Percentiles rank a stretch among this genome's conserved stretches.
Conservation (phyloP, 2,113 vertebrate species). For the Accipiter cooperii region DNA sequence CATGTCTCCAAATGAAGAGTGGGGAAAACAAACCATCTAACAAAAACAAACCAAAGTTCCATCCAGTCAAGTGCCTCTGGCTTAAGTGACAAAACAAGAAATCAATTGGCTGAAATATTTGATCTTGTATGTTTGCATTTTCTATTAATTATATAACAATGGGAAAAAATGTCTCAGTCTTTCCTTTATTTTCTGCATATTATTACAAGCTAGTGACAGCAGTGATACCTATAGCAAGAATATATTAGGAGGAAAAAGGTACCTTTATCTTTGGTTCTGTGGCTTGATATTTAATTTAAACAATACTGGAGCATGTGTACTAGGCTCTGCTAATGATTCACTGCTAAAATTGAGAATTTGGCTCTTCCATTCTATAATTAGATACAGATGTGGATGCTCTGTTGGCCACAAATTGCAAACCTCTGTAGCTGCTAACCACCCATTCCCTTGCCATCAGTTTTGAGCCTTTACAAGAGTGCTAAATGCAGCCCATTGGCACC, state of each 20-base stretch:
- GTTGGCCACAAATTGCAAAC: not conserved
- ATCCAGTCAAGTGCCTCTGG: not conserved
- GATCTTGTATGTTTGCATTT: not conserved
- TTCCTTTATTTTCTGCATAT: not conserved
- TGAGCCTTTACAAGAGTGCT: not conserved
- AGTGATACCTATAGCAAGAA: not conserved
- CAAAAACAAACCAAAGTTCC: not conserved
- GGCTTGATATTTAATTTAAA: not conserved
- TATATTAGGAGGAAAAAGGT: not conserved
- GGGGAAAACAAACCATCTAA: not conserved
- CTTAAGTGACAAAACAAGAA: not conserved
- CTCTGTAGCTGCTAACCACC: not conserved
- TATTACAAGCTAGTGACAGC: not conserved
- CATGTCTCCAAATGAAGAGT: not conserved
- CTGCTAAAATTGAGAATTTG: not conserved
- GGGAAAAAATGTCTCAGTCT: not conserved
- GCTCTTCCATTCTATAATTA: not conserved
- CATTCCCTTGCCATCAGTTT: not conserved
- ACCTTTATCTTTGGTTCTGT: not conserved
- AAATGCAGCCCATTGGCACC: not conserved
- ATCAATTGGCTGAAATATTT: not conserved
- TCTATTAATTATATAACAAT: slow-evolving; percentile 14
- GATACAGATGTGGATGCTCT: not conserved
- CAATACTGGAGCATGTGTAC: not conserved
- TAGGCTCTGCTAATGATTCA: not conserved